Percentiles rank a stretch among this genome's conserved stretches.
Evolutionary conservation across 2,797 vertebrate genomes (phyloP).

Genomic region (Tokudaia muenninki): DNA sequence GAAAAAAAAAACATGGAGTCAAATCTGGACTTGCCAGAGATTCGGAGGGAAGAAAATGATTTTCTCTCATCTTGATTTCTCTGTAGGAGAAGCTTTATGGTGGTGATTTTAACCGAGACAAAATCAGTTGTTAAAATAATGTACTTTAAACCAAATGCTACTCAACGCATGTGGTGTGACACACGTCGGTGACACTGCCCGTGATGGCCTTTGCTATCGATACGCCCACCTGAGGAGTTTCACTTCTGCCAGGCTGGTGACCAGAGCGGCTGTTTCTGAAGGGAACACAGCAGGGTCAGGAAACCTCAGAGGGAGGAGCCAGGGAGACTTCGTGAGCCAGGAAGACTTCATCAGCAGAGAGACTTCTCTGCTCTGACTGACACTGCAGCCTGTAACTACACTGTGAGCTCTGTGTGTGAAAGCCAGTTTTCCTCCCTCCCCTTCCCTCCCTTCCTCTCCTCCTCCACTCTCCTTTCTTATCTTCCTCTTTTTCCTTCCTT

Average conservation of each 20-base stretch:
- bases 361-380: neutral
- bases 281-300: neutral
- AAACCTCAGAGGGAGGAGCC: neutral
- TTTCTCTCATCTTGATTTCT: neutral
- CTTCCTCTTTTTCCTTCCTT: too few species aligned
- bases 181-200: neutral
- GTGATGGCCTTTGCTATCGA: neutral
- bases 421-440: neutral
- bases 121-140: neutral
- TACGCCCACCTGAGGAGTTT: neutral
- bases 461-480: accelerated
- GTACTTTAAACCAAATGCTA: neutral
- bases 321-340: neutral
- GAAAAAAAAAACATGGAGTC: neutral
- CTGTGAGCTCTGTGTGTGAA: neutral
- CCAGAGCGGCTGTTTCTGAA: neutral
- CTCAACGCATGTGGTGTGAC: neutral
- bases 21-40: neutral
- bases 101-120: neutral
- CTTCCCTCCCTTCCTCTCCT: too few species aligned
- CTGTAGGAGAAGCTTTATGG: neutral
- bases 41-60: neutral
- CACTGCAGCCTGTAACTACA: neutral
- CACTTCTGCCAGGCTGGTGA: neutral
- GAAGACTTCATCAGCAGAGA: too few species aligned